phyloP scores from a whole-genome alignment of 1,140 invertebrate species.

The Paralvinella palmiformis region DNA sequence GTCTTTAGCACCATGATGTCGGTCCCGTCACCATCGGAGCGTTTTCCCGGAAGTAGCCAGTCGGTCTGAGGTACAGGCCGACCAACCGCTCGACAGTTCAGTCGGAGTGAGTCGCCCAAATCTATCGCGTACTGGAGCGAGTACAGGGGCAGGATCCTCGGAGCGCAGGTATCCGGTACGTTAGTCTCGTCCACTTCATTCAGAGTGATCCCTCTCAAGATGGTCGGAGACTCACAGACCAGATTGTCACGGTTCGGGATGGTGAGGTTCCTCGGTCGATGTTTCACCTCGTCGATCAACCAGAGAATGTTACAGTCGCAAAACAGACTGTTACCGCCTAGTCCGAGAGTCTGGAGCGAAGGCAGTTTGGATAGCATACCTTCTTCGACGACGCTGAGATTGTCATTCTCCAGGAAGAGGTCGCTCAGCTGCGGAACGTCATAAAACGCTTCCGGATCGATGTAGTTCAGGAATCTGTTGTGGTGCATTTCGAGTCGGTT shows the following conservation, averaged over 20 bases:
- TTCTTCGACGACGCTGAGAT: slow-evolving; percentile 8
- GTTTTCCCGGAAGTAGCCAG: slow-evolving; percentile 12
- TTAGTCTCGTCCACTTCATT: not conserved
- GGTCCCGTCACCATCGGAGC: not conserved
- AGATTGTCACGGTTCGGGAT: not conserved
- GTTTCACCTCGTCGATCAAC: not conserved
- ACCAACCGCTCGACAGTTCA: slow-evolving; percentile 16
- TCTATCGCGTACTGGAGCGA: not conserved
- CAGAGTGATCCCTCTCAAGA: not conserved
- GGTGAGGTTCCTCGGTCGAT: not conserved
- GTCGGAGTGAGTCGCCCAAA: not conserved
- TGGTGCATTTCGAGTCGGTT: slow-evolving; percentile 1
- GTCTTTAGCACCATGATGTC: not conserved
- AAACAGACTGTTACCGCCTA: slow-evolving; percentile 12
- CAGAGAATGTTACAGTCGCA: slow-evolving; percentile 18
- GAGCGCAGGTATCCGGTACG: not conserved
- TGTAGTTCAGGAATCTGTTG: slow-evolving; percentile 4
- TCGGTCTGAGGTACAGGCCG: slow-evolving; percentile 10
- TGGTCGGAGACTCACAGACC: not conserved
- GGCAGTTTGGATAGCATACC: slow-evolving; percentile 8
- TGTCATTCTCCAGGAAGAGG: slow-evolving; percentile 6
- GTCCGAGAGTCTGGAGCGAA: not conserved
- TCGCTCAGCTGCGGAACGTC: slow-evolving; percentile 3
- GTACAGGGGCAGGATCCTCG: slow-evolving; percentile 6
- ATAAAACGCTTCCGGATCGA: slow-evolving; percentile 10